phyloP scores from a whole-genome alignment of 2,113 vertebrate species.

The Rhipidura dahli region DNA sequence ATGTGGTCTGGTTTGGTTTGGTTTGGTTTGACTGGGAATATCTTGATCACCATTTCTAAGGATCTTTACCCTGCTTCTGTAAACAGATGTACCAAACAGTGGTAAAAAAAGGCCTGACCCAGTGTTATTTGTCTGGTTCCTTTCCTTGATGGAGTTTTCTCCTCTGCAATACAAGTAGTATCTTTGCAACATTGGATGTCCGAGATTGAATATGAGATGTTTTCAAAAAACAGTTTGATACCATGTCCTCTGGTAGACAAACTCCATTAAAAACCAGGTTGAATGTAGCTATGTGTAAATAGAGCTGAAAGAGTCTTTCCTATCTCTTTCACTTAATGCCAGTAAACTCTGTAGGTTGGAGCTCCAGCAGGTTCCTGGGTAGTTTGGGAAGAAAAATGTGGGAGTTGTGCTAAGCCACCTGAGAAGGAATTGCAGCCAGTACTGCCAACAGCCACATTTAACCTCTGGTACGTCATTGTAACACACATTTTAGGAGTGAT shows the following conservation, averaged over 20 bases:
- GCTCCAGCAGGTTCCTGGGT: background rate
- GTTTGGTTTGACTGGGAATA: background rate
- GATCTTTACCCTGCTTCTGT: background rate
- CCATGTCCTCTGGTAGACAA: background rate
- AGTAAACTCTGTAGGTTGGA: background rate
- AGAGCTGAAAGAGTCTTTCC: background rate
- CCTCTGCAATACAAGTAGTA: background rate
- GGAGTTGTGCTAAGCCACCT: background rate
- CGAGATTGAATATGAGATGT: background rate
- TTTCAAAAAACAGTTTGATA: background rate
- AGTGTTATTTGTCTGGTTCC: background rate
- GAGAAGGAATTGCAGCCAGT: background rate
- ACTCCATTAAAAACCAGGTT: background rate
- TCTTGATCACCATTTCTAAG: background rate
- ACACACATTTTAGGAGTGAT: background rate
- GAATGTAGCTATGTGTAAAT: background rate
- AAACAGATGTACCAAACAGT: background rate
- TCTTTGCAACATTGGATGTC: background rate
- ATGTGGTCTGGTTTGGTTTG: background rate
- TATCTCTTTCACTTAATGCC: background rate
- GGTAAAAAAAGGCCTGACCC: background rate
- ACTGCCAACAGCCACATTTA: background rate
- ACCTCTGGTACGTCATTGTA: background rate
- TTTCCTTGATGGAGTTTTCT: background rate
- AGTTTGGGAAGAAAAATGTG: background rate